Percentiles rank a stretch among this genome's conserved stretches.
These are phyloP conservation scores for Halocynthia aurantium DNA, from an alignment of 23 tunicate genomes.

Conservation along the genomic window DNA sequence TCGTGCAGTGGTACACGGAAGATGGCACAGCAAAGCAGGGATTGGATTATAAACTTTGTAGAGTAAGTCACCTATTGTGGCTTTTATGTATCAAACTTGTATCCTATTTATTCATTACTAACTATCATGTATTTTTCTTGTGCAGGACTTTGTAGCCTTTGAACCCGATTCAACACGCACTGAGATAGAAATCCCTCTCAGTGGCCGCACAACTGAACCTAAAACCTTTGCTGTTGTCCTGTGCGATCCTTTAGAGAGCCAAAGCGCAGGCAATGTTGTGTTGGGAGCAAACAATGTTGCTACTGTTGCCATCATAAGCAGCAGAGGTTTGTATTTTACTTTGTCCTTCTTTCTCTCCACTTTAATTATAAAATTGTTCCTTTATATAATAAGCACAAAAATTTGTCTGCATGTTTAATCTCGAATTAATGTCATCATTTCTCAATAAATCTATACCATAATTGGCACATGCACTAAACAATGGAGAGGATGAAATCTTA, in stretches of 20 bases:
- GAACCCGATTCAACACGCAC: constrained; percentile 56
- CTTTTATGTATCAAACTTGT: neutral
- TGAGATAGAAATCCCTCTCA: constrained; percentile 51
- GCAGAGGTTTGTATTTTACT: constrained; percentile 48
- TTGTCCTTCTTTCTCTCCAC: neutral
- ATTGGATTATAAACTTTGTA: constrained; percentile 47
- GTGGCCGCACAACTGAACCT: constrained; percentile 70
- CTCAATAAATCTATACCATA: neutral
- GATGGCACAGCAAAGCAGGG: constrained; percentile 85
- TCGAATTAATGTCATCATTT: neutral
- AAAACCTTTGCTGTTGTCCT: constrained; percentile 48
- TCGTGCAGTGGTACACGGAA: constrained; percentile 53
- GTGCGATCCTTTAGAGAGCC: constrained; percentile 10
- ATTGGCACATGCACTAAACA: neutral
- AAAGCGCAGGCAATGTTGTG: constrained; percentile 29
- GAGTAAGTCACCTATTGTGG: constrained; percentile 20
- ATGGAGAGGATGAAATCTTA: neutral
- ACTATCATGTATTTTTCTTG: neutral
- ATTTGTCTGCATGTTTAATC: neutral
- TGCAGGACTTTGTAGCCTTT: constrained; percentile 49
- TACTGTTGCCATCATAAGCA: constrained; percentile 63
- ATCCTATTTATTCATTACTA: neutral
- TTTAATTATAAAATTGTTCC: no score
- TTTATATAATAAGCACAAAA: no score
- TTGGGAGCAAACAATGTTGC: constrained; percentile 55